Conservation (phyloP, 1,140 invertebrate species). For the Notospermus geniculatus region DNA sequence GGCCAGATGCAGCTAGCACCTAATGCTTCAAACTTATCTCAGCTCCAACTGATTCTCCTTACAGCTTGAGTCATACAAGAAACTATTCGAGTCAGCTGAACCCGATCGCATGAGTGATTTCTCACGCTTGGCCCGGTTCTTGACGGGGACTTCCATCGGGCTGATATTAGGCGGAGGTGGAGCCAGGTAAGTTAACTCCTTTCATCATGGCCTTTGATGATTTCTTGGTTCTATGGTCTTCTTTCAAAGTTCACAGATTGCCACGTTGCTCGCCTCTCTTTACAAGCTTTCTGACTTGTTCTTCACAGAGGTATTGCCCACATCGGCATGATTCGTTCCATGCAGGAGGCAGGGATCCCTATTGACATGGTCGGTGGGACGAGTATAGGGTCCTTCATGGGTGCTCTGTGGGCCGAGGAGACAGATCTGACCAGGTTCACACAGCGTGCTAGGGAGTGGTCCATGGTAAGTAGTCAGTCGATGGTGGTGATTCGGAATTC, state of each 20-base stretch:
- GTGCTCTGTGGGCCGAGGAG: conserved; percentile 93
- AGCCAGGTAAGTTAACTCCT: conserved; percentile 68
- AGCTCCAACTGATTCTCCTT: too few species aligned
- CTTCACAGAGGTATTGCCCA: conserved; percentile 80
- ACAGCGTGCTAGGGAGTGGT: conserved; percentile 93
- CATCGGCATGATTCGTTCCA: conserved; percentile 91
- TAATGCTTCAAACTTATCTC: too few species aligned
- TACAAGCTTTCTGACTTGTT: too few species aligned
- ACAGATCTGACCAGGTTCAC: conserved; percentile 86
- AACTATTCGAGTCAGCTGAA: conserved; percentile 76
- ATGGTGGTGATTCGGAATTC: too few species aligned
- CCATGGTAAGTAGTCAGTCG: conserved; percentile 66
- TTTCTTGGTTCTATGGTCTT: too few species aligned
- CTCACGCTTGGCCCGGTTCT: conserved; percentile 89
- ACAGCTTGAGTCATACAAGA: conserved; percentile 80
- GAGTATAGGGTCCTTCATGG: conserved; percentile 96
- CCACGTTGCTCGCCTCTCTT: too few species aligned
- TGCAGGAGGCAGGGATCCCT: conserved; percentile 92
- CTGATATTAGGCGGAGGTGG: conserved; percentile 95
- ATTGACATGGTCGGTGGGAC: conserved; percentile 98
- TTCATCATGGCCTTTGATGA: too few species aligned
- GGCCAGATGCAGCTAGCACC: too few species aligned
- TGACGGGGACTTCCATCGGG: conserved; percentile 86
- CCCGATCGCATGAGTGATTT: conserved; percentile 87
- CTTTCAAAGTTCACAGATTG: too few species aligned